Conservation (phyloP, 2,797 vertebrate genomes). For the Crocidura indochinensis region DNA sequence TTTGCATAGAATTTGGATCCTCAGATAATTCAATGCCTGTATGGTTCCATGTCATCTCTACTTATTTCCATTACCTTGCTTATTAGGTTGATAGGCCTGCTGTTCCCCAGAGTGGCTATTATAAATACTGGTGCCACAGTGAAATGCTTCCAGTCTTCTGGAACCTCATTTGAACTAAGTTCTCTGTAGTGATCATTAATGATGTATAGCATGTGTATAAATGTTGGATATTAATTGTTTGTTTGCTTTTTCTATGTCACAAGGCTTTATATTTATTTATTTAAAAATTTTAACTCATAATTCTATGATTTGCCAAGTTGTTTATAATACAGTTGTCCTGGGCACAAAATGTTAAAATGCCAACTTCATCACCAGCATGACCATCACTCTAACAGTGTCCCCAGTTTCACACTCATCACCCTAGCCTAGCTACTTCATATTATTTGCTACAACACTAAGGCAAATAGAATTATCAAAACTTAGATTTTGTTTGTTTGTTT, state of each 20-base stretch:
- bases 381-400: too few species aligned
- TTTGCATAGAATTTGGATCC: slow-evolving; percentile 70
- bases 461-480: too few species aligned
- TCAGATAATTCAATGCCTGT: slow-evolving; percentile 68
- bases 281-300: too few species aligned
- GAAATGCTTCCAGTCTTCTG: slow-evolving; percentile 81
- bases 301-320: too few species aligned
- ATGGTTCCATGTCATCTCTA: slow-evolving; percentile 81
- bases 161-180: slow-evolving; percentile 84
- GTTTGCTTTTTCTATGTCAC: slow-evolving; percentile 82
- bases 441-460: too few species aligned
- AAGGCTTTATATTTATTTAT: slow-evolving; percentile 64
- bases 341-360: too few species aligned
- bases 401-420: too few species aligned
- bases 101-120: slow-evolving; percentile 76
- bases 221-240: slow-evolving; percentile 85
- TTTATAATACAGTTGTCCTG: too few species aligned
- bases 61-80: slow-evolving; percentile 81
- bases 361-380: too few species aligned
- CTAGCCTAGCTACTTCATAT: too few species aligned
- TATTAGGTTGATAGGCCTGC: slow-evolving; percentile 69
- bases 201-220: slow-evolving; percentile 83
- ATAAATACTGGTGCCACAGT: slow-evolving; percentile 80
- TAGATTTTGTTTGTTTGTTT: too few species aligned
- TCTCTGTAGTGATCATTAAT: slow-evolving; percentile 83